These are phyloP conservation scores for Popillia japonica DNA, from an alignment of 1,140 invertebrate genomes.

Conservation along the genomic window DNA sequence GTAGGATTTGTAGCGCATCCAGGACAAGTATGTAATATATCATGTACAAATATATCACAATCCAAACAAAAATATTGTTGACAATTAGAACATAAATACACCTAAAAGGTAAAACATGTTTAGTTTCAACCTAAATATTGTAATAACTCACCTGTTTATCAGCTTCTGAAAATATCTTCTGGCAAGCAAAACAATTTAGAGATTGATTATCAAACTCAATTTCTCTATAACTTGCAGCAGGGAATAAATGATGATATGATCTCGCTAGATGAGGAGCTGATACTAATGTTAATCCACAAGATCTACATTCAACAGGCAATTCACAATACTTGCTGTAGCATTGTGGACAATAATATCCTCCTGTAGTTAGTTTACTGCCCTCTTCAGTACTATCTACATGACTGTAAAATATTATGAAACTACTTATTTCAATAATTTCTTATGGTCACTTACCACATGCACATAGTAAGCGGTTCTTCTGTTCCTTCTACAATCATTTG, in stretches of 20 bases:
- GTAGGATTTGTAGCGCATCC: conserved; percentile 80
- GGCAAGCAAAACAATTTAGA: conserved; percentile 74
- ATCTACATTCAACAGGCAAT: conserved; percentile 94
- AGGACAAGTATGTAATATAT: conserved; percentile 92
- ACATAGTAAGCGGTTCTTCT: conserved; percentile 78
- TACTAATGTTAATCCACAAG: conserved; percentile 95
- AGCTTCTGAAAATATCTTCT: conserved; percentile 70
- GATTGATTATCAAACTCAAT: conserved; percentile 64
- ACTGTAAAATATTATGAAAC: conserved; percentile 62
- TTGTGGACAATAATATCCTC: conserved; percentile 95
- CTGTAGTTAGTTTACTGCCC: conserved; percentile 70
- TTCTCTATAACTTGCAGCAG: conserved; percentile 86
- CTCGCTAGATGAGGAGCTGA: conserved; percentile 96
- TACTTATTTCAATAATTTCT: neutral
- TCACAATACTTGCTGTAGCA: conserved; percentile 98
- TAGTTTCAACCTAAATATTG: conserved; percentile 32
- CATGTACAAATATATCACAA: conserved; percentile 95
- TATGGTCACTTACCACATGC: conserved; percentile 79
- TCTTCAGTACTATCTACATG: conserved; percentile 81
- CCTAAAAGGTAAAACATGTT: conserved; percentile 60
- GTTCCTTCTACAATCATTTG: conserved; percentile 67
- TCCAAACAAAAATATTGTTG: conserved; percentile 86
- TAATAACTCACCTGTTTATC: conserved; percentile 74
- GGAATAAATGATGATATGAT: conserved; percentile 97
- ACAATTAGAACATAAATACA: conserved; percentile 85